Base-by-base conservation (phyloP, 2,113 vertebrate genomes). In the Notarius lentiginosus region DNA sequence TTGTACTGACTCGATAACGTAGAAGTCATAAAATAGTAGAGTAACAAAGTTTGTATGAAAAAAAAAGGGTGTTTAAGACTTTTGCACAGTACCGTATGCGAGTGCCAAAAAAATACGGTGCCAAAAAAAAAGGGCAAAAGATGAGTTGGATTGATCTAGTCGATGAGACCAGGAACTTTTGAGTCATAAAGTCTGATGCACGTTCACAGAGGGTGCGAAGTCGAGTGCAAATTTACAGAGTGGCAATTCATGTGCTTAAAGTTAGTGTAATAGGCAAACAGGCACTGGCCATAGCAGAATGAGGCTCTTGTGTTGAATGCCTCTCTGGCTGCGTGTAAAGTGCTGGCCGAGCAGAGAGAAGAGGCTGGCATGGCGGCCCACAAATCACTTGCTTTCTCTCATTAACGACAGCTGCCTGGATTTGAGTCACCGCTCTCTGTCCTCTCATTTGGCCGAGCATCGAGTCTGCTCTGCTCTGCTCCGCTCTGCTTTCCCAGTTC, bases 321-420 rank as follows among this genome's bases (percentile, higher is more conserved):
- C 85, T 75, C 79, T 82, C 84, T 80, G 61, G 61, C 75, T 83
- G 81, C 12, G 27, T 83, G 70, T 47, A 82, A 87, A 87, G 55
- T 87, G 86, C 86, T 87, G 86, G 80, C 80, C 14, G 81, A 49
- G 80, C 86, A 76, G 86, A 76, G 86, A 55, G 68, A 68, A 82
- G 80, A 87, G 41, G 80, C 86, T 65, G 86, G 72, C 80, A 82
- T 22, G 41, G 60, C 30, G 4, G 70, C 81, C 58, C 47, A 61
- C 86, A 87, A 87, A 87, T 87, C 86, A 83, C 81, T 79, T 61
- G 70, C 58, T 75, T 83, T 84, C 83, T 93, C 92, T 94, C 92
- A 92, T 94, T 94, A 94, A 92, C 92, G 93, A 93, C 93, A 93
- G 91, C 91, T 90, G 89, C 91, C 92, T 81, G 91, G 92, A 91